Evolutionary conservation across 2,888 invertebrate genomes (phyloP).

Genomic region (Zeuzera pyrina): DNA sequence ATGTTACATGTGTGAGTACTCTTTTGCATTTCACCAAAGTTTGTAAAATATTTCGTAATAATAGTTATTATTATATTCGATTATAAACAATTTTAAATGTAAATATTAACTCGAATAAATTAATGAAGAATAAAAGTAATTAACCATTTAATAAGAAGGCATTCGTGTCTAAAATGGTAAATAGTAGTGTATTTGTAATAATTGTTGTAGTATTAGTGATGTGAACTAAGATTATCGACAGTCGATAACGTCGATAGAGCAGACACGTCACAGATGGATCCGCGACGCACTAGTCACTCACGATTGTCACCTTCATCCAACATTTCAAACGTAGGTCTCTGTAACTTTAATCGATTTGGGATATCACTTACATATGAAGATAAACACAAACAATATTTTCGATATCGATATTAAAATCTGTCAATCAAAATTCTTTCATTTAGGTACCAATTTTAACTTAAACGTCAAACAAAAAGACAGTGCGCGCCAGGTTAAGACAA

Average conservation of each 20-base stretch:
- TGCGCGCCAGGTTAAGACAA: conserved; percentile 68
- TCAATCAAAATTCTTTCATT: no score
- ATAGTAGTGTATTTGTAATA: conserved; percentile 70
- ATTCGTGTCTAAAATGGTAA: conserved; percentile 65
- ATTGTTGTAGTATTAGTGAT: conserved; percentile 69
- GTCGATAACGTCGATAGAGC: conserved; percentile 24
- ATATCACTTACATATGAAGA: no score
- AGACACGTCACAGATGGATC: conserved; percentile 35
- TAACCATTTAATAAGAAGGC: conserved; percentile 56
- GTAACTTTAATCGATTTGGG: no score
- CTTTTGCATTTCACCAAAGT: conserved; percentile 70
- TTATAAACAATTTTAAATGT: conserved; percentile 67
- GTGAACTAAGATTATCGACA: conserved; percentile 32
- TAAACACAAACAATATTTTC: no score
- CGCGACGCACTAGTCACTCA: conserved; percentile 63
- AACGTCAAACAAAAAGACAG: no score
- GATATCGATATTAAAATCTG: no score
- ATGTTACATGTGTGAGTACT: conserved; percentile 57
- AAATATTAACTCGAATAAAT: conserved; percentile 64
- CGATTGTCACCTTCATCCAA: neutral
- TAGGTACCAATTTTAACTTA: no score
- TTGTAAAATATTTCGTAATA: conserved; percentile 70
- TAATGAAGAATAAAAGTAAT: conserved; percentile 51
- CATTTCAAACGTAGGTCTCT: no score
- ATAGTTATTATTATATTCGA: conserved; percentile 64